A percentile compares a stretch with the other conserved stretches of the same genome.
Conservation (phyloP, 2,797 vertebrate genomes). For the Scomberomorus guttatus region DNA sequence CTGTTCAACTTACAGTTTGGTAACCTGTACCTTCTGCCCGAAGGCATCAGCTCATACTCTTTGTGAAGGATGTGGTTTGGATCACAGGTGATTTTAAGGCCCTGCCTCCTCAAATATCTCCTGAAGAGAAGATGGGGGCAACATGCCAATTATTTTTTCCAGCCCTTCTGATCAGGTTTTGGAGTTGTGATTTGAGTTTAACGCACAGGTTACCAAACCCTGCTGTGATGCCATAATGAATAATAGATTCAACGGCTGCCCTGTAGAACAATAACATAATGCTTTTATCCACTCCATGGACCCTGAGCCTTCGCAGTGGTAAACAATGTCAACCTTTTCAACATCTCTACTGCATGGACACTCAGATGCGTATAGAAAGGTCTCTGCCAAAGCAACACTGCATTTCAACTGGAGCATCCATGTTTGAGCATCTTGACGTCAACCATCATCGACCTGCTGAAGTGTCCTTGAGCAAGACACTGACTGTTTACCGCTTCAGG, state of each 20-base stretch:
- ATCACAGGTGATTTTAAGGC: too few species aligned
- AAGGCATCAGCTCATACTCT: neutral
- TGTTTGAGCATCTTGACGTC: neutral
- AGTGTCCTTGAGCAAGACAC: constrained; percentile 55
- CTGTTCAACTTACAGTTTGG: neutral
- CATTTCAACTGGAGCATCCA: neutral
- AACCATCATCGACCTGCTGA: neutral
- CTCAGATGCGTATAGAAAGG: neutral
- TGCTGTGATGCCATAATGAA: neutral
- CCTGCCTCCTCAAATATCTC: too few species aligned
- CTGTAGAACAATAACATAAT: too few species aligned
- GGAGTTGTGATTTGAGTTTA: neutral
- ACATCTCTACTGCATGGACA: neutral
- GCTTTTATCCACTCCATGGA: too few species aligned
- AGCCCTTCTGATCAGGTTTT: too few species aligned
- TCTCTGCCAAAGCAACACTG: neutral
- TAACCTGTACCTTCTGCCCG: neutral
- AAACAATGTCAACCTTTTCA: constrained; percentile 45
- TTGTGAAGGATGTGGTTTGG: neutral
- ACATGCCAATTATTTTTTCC: too few species aligned
- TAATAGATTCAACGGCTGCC: too few species aligned
- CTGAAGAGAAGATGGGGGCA: too few species aligned
- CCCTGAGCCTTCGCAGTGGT: neutral
- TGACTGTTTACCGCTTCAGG: neutral
- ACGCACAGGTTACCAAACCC: neutral